Base-by-base conservation (phyloP, 1,140 invertebrate genomes). In the Nasonia longicornis region DNA sequence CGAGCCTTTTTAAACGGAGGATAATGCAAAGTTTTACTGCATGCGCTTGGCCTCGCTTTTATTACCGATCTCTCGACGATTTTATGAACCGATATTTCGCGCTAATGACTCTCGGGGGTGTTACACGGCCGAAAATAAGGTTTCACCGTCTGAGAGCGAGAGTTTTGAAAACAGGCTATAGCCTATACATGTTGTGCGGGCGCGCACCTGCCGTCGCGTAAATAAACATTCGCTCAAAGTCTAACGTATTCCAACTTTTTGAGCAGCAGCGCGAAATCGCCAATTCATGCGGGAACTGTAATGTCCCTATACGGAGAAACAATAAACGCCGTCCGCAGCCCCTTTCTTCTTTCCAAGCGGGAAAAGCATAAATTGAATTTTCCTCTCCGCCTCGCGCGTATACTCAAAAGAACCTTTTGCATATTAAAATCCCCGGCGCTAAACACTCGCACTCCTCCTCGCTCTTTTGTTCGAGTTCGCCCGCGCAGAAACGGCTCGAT, bases 11-110 rank as follows among this genome's bases (percentile, higher is more conserved):
- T 29, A 48, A 77, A 11, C 16, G 3, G 14, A 2, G 1, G 26
- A 29, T 31, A 48, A 29, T 31, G 26, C 31, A 77, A 69, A 69
- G 67, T 52, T 77, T 77, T 77, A 77, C 4, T 3, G n/a, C 26
- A 26, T 26, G 26, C 42, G 3, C 0, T 35, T 0, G n/a, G 16
- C 3, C 10, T 6, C 7, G 42, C 0, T 71, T 71, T 71, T 78
- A 78, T 71, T 52, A 78, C 45, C 22, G 26, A 35, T 69, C 10
- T 45, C 22, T 16, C 35, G 14, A 22, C 20, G 31, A 69, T 69
- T 69, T 71, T 71, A 78, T 31, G 69, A 22, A 3, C 12, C 29
- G 48, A 78, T 58, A 58, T 35, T 70, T 58, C 16, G n/a, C 0
- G 10, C 11, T 77, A 67, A 67, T 77, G 52, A 16, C 26, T 29